Percentiles rank a stretch among this genome's conserved stretches.
phyloP scores from a whole-genome alignment of 2,888 invertebrate genomes.

The Charanyca ferruginea region DNA sequence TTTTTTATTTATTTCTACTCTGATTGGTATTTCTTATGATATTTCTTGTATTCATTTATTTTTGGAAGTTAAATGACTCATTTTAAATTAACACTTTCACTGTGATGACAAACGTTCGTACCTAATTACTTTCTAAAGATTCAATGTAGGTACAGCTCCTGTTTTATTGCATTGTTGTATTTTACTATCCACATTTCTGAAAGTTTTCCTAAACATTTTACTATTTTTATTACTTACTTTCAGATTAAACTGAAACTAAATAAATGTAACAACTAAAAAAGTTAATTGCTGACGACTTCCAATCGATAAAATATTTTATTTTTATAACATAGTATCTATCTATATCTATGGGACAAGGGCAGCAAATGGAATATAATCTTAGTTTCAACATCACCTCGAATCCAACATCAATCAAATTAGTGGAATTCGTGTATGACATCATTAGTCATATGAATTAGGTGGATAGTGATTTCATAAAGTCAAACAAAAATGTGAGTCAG shows the following conservation, averaged over 20 bases:
- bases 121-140: slow-evolving; percentile 15
- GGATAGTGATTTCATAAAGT: slow-evolving; percentile 75
- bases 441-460: slow-evolving; percentile 60
- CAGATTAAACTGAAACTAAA: not conserved
- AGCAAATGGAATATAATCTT: not conserved
- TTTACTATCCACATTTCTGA: not conserved
- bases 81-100: slow-evolving; percentile 59
- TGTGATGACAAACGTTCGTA: slow-evolving; percentile 19
- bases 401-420: slow-evolving; percentile 37
- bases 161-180: not conserved
- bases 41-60: slow-evolving; percentile 56
- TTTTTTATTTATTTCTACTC: slow-evolving; percentile 53
- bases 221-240: not conserved
- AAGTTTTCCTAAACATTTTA: not conserved
- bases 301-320: slow-evolving; percentile 22
- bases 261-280: not conserved
- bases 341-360: too few relatives aligned
- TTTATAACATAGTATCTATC: too few relatives aligned
- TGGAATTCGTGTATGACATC: slow-evolving; percentile 56
- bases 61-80: slow-evolving; percentile 38
- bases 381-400: not conserved
- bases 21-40: slow-evolving; percentile 58
- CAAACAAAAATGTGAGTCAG: slow-evolving; percentile 79
- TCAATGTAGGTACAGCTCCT: slow-evolving; percentile 12
- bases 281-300: not conserved